phyloP scores from a whole-genome alignment of 2,797 vertebrate species.

The Dallia pectoralis region DNA sequence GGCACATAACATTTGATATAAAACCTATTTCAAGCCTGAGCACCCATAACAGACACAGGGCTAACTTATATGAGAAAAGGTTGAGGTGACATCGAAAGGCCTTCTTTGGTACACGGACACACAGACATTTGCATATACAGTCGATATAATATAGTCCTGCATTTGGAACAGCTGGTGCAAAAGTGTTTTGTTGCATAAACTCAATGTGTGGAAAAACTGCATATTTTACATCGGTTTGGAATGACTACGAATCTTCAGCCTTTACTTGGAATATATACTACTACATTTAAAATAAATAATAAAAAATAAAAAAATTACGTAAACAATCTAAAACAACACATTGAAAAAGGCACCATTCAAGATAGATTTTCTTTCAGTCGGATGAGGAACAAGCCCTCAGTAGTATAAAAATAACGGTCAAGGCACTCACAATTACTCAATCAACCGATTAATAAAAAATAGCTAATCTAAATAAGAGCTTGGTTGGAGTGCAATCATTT shows the following conservation, averaged over 20 bases:
- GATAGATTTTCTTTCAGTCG: neutral
- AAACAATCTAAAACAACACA: constrained; percentile 1
- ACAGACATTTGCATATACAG: neutral
- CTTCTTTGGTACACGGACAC: neutral
- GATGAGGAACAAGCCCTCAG: neutral
- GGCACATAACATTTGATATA: too few species aligned
- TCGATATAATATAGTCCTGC: neutral
- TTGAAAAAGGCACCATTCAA: constrained; percentile 30
- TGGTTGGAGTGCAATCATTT: neutral
- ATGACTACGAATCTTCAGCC: neutral
- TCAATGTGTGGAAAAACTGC: constrained; percentile 2
- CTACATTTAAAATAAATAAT: neutral
- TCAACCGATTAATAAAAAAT: constrained; percentile 1
- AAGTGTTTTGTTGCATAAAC: neutral
- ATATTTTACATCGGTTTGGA: neutral
- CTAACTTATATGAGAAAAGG: neutral
- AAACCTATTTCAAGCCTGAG: neutral
- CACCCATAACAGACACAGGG: neutral
- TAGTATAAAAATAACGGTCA: neutral
- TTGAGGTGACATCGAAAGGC: neutral
- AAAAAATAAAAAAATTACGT: neutral
- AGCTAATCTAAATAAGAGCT: neutral
- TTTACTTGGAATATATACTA: neutral
- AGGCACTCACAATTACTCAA: constrained; percentile 9
- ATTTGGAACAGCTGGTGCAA: neutral